Percentiles rank a stretch among this genome's conserved stretches.
Conservation (phyloP, 2,113 vertebrate genomes). For the Macquaria ambigua region DNA sequence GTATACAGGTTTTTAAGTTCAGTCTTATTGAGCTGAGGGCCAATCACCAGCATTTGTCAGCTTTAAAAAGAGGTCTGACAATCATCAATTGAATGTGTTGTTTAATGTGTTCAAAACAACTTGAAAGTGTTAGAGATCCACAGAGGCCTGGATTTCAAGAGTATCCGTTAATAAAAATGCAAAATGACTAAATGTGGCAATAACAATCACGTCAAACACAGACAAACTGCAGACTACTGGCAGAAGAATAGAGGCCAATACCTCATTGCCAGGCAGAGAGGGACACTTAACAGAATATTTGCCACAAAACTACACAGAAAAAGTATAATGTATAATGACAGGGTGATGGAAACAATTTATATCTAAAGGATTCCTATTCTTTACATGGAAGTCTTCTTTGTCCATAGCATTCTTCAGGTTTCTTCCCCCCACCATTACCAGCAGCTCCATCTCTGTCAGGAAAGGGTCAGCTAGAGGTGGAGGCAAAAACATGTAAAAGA, state of each 20-base stretch:
- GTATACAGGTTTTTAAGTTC: background rate
- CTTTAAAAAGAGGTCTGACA: slow-evolving; percentile 12
- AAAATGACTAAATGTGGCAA: background rate
- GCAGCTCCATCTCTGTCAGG: background rate
- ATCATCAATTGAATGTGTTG: background rate
- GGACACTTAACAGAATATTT: background rate
- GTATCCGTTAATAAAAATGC: slow-evolving; percentile 24
- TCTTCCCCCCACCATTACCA: too few species aligned
- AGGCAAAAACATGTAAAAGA: slow-evolving; percentile 23
- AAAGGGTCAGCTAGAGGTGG: background rate
- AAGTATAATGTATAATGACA: background rate
- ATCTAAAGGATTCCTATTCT: background rate
- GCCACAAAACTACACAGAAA: background rate
- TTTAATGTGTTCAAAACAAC: slow-evolving; percentile 13
- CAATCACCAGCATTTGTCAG: slow-evolving; percentile 6
- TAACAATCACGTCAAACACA: background rate
- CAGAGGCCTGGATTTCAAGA: slow-evolving; percentile 4
- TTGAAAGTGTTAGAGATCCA: background rate
- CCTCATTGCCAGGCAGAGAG: background rate
- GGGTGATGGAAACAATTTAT: background rate
- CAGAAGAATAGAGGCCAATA: background rate
- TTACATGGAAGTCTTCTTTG: background rate
- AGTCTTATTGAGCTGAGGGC: slow-evolving; percentile 1
- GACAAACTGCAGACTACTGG: background rate
- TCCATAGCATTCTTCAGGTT: background rate